Evolutionary conservation across 2,888 invertebrate species (phyloP), one percentile per base, ranked within the genome.

Genomic region (Pyrocoelia pectoralis): DNA sequence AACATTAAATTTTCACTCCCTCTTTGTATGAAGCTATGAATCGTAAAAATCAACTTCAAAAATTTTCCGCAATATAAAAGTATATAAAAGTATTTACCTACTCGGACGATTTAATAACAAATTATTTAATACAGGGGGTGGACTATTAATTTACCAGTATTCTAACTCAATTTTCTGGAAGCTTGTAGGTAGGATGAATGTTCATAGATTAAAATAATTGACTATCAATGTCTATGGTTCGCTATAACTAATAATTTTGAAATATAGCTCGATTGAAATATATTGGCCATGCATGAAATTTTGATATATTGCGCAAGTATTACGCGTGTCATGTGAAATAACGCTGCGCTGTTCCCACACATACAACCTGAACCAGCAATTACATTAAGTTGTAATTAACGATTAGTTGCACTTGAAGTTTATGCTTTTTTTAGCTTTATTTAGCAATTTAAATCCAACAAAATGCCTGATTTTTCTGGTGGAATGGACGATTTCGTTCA

Each of bases 81-180:
- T 64, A 66, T 66, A 61, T 66, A 68, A 68, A 69, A 68, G 67
- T 68, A 66, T 66, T 66, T 67, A 66, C 66, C 40, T 54, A 49
- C 57, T 62, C n/a, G n/a, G n/a, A 24, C 24, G 3, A 6, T 24
- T 24, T 5, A 24, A 24, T 5, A 24, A 3, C 6, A 6, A 24
- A 6, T 24, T 24, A 24, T 8, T 33, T 33, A 33, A 10, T n/a
- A 6, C 2, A n/a, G 8, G 8, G 2, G 8, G 10, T n/a, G 8
- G n/a, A 33, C 2, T n/a, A 33, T 33, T 33, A n/a, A 33, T 33
- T 33, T n/a, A n/a, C 9, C n/a, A 33, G 8, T 33, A 33, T 33
- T 33, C 2, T 33, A n/a, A 62, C 52, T 52, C 17, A 18, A 57
- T 28, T 48, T 19, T 51, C 46, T 38, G 17, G 49, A 55, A 58